Evolutionary conservation across 1,140 invertebrate species (phyloP).

Genomic region (Philaenus spumarius): DNA sequence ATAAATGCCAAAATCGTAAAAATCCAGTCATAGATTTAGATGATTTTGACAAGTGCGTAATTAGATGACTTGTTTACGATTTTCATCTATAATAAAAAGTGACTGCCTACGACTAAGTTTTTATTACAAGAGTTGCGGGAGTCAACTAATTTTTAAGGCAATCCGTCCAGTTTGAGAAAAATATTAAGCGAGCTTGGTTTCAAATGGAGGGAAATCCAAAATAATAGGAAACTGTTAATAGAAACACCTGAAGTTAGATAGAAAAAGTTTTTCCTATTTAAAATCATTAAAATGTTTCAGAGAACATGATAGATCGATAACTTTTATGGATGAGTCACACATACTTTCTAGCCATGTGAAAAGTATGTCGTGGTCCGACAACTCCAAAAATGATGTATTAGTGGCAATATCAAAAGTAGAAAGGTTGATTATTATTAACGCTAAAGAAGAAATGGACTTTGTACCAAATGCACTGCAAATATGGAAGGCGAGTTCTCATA

Average conservation of each 20-base stretch:
- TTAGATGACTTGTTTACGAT: neutral
- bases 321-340: conserved; percentile 7
- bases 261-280: conserved; percentile 1
- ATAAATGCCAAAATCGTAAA: neutral
- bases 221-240: conserved; percentile 1
- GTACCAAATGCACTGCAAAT: conserved; percentile 4
- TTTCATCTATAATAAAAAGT: conserved; percentile 3
- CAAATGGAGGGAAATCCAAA: neutral
- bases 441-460: conserved; percentile 7
- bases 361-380: conserved; percentile 4
- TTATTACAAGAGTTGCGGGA: neutral
- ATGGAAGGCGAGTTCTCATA: conserved; percentile 5
- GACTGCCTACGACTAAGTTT: neutral
- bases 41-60: neutral
- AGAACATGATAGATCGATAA: conserved; percentile 1
- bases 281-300: neutral
- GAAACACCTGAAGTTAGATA: conserved; percentile 1
- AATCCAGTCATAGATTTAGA: neutral
- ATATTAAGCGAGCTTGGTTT: conserved; percentile 7
- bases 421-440: conserved; percentile 3
- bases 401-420: neutral
- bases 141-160: neutral
- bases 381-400: neutral
- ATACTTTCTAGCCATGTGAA: neutral
- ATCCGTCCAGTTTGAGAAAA: neutral